Evolutionary conservation across 2,888 invertebrate species (phyloP), one percentile per base, ranked within the genome.

Genomic region (Synergus laeviventris): DNA sequence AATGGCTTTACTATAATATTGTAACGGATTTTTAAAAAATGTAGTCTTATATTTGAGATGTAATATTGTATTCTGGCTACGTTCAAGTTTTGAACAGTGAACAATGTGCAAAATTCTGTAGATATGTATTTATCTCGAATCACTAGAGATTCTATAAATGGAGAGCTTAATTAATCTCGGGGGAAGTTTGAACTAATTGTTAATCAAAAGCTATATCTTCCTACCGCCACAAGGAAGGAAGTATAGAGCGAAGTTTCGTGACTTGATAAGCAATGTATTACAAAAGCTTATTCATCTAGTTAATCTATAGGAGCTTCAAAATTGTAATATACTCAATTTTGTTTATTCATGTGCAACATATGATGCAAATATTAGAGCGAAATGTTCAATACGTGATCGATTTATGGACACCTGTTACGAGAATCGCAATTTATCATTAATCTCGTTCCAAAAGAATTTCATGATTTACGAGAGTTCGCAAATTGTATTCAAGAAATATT

Each of bases 201-300:
- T 79, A 79, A 77, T 80, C 79, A 79, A 77, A 77, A 75, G 73
- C 59, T 21, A 45, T 24, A 45, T 24, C 42, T 66, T 66, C 66
- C 42, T 66, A 24, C 66, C 24, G 8, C 60, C 70, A 75, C 38
- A 45, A 49, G 21, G 74, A 61, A 76, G 75, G 61, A 75, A 76
- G 54, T 64, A 62, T n/a, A 24, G 54, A 74, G 73, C 66, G 73
- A 76, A 79, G 76, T 79, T 79, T 74, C 62, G 39, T 36, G 49
- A n/a, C 60, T 24, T 59, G 61, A 78, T 42, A 42, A 42, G 2
- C 42, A 42, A 14, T 42, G 0, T 42, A 42, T 42, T 42, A 0
- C 14, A 1, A 14, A 42, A 14, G 12, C 78, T 79, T 78, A 79
- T 54, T 64, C 18, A 42, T 66, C 42, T 66, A 14, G 21, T 66